phyloP scores from a whole-genome alignment of 2,888 invertebrate genomes.

The Achlya flavicornis region DNA sequence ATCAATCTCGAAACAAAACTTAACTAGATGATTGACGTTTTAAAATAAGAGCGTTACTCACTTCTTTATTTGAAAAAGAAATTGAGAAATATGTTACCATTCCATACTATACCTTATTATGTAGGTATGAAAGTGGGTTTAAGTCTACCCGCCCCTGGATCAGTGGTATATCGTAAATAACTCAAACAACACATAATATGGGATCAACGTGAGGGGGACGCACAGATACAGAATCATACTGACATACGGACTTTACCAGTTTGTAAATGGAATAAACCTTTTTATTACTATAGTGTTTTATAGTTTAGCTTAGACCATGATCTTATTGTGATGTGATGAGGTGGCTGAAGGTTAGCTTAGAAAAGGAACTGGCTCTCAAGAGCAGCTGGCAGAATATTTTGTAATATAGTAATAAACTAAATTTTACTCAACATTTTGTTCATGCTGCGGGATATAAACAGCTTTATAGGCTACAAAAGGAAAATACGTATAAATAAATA shows the following conservation, averaged over 20 bases:
- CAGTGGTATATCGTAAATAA: constrained; percentile 48
- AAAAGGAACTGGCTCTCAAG: too few species aligned
- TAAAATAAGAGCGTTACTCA: too few species aligned
- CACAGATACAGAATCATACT: not conserved
- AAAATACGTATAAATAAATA: too few species aligned
- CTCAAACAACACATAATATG: constrained; percentile 42
- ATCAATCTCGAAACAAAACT: too few species aligned
- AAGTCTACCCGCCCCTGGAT: constrained; percentile 19
- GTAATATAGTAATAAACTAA: too few species aligned
- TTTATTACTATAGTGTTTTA: not conserved
- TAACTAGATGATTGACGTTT: too few species aligned
- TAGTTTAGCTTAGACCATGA: not conserved
- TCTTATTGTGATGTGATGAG: not conserved
- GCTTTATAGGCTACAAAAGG: too few species aligned
- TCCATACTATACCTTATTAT: not conserved
- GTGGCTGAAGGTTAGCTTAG: too few species aligned
- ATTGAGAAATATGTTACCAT: not conserved
- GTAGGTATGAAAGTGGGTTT: constrained; percentile 1
- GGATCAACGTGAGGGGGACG: constrained; percentile 31
- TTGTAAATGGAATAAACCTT: not conserved
- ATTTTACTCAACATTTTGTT: too few species aligned
- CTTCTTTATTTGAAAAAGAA: not conserved
- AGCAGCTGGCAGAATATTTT: too few species aligned
- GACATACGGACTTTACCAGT: not conserved
- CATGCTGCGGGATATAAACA: too few species aligned